These are phyloP conservation scores for Parasteatoda lunata DNA, from an alignment of 2,888 invertebrate species.

Conservation along the genomic window DNA sequence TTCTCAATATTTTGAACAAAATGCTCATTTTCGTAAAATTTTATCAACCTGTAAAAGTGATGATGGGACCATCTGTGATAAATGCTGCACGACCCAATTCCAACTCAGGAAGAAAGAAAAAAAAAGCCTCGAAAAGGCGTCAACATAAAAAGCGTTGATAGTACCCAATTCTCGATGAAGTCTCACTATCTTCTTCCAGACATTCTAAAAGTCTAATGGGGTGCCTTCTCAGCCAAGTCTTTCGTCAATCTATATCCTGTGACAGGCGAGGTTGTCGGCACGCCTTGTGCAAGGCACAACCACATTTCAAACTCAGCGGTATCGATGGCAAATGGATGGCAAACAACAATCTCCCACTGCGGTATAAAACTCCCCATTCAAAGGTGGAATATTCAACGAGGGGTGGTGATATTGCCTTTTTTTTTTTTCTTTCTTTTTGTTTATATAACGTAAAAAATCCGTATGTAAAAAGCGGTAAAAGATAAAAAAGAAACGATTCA, in stretches of 20 bases:
- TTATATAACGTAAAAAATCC: background rate
- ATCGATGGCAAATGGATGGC: slow-evolving; percentile 1
- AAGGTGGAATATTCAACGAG: background rate
- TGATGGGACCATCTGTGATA: background rate
- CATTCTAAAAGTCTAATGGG: background rate
- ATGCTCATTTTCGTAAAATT: no score
- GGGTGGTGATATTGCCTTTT: background rate
- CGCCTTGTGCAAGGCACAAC: background rate
- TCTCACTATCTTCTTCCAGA: background rate
- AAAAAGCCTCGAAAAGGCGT: background rate
- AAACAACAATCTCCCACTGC: background rate
- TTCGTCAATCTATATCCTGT: slow-evolving; percentile 5
- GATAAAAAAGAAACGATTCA: background rate
- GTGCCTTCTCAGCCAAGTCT: background rate
- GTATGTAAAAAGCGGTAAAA: background rate
- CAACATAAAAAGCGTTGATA: background rate
- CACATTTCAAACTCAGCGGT: background rate
- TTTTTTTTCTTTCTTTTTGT: background rate
- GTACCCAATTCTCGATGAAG: background rate
- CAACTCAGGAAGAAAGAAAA: background rate
- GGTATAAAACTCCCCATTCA: background rate
- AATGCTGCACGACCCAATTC: background rate
- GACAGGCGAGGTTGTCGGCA: background rate
- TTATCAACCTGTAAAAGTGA: no score
- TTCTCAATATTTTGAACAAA: no score